Evolutionary conservation across 1,140 invertebrate species (phyloP), one percentile per base, ranked within the genome.

Genomic region (Bombus cullumanus): DNA sequence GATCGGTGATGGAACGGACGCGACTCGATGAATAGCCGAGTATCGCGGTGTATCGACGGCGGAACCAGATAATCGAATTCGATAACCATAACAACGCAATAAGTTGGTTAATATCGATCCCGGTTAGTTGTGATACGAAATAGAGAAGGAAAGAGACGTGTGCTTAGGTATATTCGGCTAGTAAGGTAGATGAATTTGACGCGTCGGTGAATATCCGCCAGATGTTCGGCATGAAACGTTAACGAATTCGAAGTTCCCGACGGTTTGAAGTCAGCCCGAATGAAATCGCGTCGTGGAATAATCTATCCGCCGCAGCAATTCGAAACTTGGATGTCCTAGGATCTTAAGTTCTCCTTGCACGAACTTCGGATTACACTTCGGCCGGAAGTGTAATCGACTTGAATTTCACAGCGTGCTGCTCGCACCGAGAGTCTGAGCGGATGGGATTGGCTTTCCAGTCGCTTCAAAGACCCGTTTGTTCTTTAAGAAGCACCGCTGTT

Each of bases 361-460:
- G 62, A 90, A 90, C 88, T 90, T 90, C 34, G 85, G 86, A 89
- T 89, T 90, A 89, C 86, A 71, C 73, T 85, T 87, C 82, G 64
- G 47, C 78, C 77, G 82, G 82, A 90, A 87, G 73, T 86, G 85
- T 89, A 90, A 89, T 90, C 88, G 85, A 81, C 86, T 90, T 66
- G 86, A 82, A 89, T 89, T 89, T 86, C 89, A 89, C 84, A 78
- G 83, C 57, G 68, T 73, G 76, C 64, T 86, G 81, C 85, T 62
- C 64, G 83, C 59, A 34, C 57, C 28, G 47, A 47, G 85, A 66
- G 66, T 71, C 47, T 80, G 39, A 64, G 31, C 37, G 31, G 77
- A 71, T 66, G 15, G 69, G 79, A 89, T 87, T 87, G 89, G 82
- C 78, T 90, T 74, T 78, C 83, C 81, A 82, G 75, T 73, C 88